These are phyloP conservation scores for Acanthosepion esculentum DNA, from an alignment of 2,888 invertebrate genomes.

Conservation along the genomic window DNA sequence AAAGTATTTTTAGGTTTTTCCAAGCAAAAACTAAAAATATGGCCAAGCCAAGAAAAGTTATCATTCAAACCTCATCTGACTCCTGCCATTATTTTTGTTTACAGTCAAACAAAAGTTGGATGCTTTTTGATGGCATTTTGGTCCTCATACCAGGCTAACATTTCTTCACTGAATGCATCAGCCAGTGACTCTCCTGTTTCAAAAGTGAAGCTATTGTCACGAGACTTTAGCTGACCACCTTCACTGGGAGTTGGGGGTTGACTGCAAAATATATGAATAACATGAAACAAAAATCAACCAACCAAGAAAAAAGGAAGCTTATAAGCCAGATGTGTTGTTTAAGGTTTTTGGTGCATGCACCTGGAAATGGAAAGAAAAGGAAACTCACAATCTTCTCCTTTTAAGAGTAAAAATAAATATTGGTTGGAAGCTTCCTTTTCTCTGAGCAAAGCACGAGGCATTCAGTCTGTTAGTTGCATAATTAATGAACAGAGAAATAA, in stretches of 20 bases:
- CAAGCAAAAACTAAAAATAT: too few species aligned
- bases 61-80: too few species aligned
- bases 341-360: not conserved
- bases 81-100: not conserved
- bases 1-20: too few species aligned
- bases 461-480: not conserved
- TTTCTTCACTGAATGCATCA: constrained; percentile 78
- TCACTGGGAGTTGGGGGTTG: not conserved
- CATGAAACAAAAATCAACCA: not conserved
- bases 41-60: too few species aligned
- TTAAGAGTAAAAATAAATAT: too few species aligned
- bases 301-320: not conserved
- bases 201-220: constrained; percentile 56
- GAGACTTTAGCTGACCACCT: not conserved
- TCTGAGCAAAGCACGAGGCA: not conserved
- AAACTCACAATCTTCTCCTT: too few species aligned
- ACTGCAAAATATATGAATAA: not conserved
- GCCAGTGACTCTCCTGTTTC: constrained; percentile 72
- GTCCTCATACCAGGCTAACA: constrained; percentile 78
- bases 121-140: constrained; percentile 53
- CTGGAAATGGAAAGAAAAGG: not conserved
- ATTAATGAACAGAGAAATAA: too few species aligned
- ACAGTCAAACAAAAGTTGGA: constrained; percentile 40
- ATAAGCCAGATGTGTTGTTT: too few species aligned
- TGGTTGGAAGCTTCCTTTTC: too few species aligned